phyloP scores from a whole-genome alignment of 2,113 vertebrate genomes.

The Pyrgilauda ruficollis region DNA sequence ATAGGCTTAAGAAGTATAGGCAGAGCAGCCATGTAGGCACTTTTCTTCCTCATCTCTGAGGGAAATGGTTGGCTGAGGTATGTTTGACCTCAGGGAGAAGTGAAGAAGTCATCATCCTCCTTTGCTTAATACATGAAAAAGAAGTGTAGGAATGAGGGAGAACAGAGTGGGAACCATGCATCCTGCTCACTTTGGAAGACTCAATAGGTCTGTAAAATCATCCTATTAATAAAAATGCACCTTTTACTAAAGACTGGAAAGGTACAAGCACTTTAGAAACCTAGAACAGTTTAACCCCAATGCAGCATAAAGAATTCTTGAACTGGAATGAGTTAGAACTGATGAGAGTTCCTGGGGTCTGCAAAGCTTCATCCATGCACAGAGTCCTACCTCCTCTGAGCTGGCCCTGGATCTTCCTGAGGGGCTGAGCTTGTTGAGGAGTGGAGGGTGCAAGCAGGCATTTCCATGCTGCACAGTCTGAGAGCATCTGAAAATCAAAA shows the following conservation, averaged over 20 bases:
- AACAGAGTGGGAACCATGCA: not conserved
- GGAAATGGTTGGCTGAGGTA: not conserved
- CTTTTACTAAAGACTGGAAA: not conserved
- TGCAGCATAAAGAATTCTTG: not conserved
- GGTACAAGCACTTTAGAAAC: not conserved
- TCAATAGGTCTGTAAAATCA: not conserved
- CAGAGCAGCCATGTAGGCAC: not conserved
- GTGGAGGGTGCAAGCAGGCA: not conserved
- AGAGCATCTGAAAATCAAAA: not conserved
- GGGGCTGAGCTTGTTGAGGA: not conserved
- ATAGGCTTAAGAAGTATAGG: not conserved
- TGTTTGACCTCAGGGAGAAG: not conserved
- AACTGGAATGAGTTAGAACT: not conserved
- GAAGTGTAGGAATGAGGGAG: not conserved
- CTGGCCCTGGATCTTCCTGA: not conserved
- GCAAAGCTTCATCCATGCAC: not conserved
- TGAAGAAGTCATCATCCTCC: not conserved
- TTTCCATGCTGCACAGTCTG: not conserved
- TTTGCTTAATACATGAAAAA: not conserved
- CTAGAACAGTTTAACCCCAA: not conserved
- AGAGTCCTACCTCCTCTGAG: not conserved
- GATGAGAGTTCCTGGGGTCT: not conserved
- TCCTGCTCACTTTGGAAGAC: not conserved
- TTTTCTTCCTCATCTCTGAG: not conserved
- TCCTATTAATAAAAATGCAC: not conserved